A percentile compares a stretch with the other conserved stretches of the same genome.
Conservation (phyloP, 2,797 vertebrate genomes). For the Tapera naevia region DNA sequence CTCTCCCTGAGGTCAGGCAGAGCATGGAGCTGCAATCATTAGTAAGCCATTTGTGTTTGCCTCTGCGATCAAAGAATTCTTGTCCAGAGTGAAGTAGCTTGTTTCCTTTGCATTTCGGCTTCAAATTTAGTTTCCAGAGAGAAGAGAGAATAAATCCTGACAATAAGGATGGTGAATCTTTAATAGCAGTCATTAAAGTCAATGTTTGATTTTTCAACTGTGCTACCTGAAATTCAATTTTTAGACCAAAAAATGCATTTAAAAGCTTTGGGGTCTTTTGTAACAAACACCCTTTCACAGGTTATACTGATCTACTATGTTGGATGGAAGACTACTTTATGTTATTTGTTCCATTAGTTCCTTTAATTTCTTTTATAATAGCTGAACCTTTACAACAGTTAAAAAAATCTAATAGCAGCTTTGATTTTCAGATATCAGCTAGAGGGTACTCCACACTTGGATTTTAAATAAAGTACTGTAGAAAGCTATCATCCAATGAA, state of each 20-base stretch:
- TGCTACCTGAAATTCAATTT: conserved; percentile 66
- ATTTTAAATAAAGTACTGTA: conserved; percentile 60
- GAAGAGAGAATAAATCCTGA: conserved; percentile 57
- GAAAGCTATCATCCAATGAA: conserved; percentile 58
- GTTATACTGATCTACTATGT: conserved; percentile 5
- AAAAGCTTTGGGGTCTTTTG: conserved; percentile 63
- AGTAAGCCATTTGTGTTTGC: conserved; percentile 66
- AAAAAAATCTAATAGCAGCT: conserved; percentile 54
- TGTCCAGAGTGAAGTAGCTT: conserved; percentile 17
- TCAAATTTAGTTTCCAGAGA: conserved; percentile 55
- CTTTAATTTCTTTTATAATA: conserved; percentile 68
- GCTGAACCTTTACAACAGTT: conserved; percentile 36
- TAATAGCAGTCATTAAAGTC: conserved; percentile 65
- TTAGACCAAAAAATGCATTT: conserved; percentile 57
- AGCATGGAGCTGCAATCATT: conserved; percentile 52
- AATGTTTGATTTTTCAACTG: conserved; percentile 54
- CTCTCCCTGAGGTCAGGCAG: conserved; percentile 47
- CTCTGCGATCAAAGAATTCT: conserved; percentile 63
- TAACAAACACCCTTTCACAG: conserved; percentile 55
- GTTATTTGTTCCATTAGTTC: conserved; percentile 64
- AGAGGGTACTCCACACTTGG: conserved; percentile 49
- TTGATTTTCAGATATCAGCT: conserved; percentile 66
- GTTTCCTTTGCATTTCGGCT: conserved; percentile 52
- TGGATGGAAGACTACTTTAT: conserved; percentile 45
- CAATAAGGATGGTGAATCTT: conserved; percentile 61